Percentiles rank a stretch among this genome's conserved stretches.
Conservation (phyloP, 2,797 vertebrate species). For the Phrynocephalus guinanensis region DNA sequence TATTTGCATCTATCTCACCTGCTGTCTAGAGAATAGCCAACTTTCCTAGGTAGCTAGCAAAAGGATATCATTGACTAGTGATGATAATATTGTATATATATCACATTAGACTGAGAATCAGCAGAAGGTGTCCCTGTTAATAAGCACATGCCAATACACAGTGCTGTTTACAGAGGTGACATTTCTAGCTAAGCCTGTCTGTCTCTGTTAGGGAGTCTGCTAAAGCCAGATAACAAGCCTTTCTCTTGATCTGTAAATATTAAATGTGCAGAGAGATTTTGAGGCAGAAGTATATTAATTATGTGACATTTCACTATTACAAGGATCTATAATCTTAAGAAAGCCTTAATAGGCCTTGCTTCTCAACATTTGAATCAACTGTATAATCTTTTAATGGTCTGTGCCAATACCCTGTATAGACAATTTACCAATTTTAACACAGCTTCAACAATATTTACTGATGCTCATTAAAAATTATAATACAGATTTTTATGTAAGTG, state of each 20-base stretch:
- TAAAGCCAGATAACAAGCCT: not conserved
- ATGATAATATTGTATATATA: not conserved
- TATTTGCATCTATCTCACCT: not conserved
- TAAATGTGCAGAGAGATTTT: not conserved
- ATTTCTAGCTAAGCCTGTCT: not conserved
- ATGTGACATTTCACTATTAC: not conserved
- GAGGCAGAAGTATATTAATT: not conserved
- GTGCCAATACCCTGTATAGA: not conserved
- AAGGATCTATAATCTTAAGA: not conserved
- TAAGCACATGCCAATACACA: not conserved
- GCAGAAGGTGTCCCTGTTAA: not conserved
- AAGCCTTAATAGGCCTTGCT: not conserved
- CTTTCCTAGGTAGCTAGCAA: not conserved
- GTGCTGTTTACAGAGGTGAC: not conserved
- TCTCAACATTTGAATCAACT: not conserved
- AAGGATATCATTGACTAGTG: not conserved
- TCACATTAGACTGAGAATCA: not conserved
- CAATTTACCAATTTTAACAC: not conserved
- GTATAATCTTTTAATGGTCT: not conserved
- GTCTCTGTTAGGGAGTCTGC: not conserved
- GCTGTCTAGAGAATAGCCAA: not conserved
- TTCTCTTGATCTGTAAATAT: not conserved
- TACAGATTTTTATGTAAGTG: not conserved
- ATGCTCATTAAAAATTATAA: not conserved
- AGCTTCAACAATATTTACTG: not conserved